A percentile compares a stretch with the other conserved stretches of the same genome.
Conservation (phyloP, 2,888 invertebrate species). For the Pollenia angustigena region DNA sequence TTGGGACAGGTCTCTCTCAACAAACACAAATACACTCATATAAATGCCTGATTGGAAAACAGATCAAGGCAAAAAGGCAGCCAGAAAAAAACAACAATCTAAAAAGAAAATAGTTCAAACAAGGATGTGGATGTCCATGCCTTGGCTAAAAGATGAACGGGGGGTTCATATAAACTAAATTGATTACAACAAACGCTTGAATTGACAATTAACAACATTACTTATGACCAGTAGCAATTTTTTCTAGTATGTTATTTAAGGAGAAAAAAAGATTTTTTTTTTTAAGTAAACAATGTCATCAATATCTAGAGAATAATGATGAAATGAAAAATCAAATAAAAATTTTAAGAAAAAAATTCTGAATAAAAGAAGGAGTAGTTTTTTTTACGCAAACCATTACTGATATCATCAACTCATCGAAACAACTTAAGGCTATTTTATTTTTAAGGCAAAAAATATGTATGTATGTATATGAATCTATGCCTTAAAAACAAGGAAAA, state of each 20-base stretch:
- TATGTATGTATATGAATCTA: not conserved
- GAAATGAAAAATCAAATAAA: constrained; percentile 19
- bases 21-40: not conserved
- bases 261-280: constrained; percentile 23
- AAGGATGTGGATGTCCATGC: constrained; percentile 14
- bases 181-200: constrained; percentile 81
- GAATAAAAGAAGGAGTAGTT: constrained; percentile 23
- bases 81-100: not conserved
- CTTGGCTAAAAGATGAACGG: constrained; percentile 31
- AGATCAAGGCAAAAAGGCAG: constrained; percentile 38
- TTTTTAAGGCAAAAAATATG: constrained; percentile 17
- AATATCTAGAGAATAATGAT: constrained; percentile 53
- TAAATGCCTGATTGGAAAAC: constrained; percentile 29
- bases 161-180: constrained; percentile 78
- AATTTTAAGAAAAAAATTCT: constrained; percentile 51
- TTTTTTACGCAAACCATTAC: constrained; percentile 46
- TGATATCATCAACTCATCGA: constrained; percentile 58
- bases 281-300: constrained; percentile 58
- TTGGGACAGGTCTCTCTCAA: constrained; percentile 36
- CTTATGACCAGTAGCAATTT: constrained; percentile 50
- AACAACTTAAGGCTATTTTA: constrained; percentile 68
- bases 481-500: not conserved
- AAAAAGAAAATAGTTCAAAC: constrained; percentile 30
- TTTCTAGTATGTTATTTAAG: not conserved
- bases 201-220: constrained; percentile 69